These are phyloP conservation scores for Eulemur mongoz DNA, from an alignment of 2,797 vertebrate genomes.

Conservation along the genomic window DNA sequence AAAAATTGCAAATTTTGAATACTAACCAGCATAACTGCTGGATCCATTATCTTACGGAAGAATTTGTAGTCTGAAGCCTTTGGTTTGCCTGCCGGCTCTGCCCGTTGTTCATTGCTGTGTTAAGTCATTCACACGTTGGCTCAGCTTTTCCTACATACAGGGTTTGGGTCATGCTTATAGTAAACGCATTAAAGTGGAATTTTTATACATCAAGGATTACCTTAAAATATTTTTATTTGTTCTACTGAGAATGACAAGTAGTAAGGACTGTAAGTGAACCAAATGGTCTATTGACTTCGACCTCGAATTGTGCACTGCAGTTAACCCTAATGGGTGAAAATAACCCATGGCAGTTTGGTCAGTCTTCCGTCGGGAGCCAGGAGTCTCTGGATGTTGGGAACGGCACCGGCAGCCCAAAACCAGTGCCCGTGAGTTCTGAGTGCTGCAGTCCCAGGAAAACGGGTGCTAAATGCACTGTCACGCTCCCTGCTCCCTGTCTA, in stretches of 20 bases:
- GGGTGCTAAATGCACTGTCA: not conserved
- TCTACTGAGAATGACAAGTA: not conserved
- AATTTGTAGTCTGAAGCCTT: fast-evolving
- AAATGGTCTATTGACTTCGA: not conserved
- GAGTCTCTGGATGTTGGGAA: not conserved
- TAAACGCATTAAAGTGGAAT: not conserved
- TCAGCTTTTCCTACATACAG: not conserved
- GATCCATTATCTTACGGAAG: not conserved
- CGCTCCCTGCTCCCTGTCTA: not conserved
- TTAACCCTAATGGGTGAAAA: too few relatives aligned
- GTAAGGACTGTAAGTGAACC: not conserved
- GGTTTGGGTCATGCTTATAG: not conserved
- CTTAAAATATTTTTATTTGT: not conserved
- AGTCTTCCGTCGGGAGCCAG: fast-evolving
- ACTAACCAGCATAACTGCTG: not conserved
- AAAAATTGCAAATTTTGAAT: not conserved
- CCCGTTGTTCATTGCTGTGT: fast-evolving
- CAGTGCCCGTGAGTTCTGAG: not conserved
- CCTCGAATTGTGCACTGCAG: not conserved
- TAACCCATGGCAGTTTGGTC: not conserved
- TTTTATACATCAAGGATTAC: not conserved
- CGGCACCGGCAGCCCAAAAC: not conserved
- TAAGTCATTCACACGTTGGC: not conserved
- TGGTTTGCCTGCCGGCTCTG: not conserved
- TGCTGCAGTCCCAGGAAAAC: not conserved